Conservation (phyloP, 2,797 vertebrate genomes). For the Sebastes minor region DNA sequence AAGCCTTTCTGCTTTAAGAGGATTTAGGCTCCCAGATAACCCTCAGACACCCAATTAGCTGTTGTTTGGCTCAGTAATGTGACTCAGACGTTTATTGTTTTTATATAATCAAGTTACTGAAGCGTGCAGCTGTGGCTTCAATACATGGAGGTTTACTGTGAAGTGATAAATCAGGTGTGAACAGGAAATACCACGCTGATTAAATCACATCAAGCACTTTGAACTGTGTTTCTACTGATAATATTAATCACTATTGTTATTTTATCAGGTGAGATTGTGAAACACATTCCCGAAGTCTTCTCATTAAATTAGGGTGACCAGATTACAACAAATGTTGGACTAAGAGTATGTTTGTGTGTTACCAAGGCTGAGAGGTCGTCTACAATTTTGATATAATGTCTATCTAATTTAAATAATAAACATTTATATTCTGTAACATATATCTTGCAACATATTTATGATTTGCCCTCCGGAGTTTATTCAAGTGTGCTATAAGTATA, state of each 20-base stretch:
- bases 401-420: too few relatives aligned
- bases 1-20: constrained; percentile 63
- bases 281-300: constrained; percentile 10
- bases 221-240: neutral
- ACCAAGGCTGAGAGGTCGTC: too few relatives aligned
- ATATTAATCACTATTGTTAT: neutral
- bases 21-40: constrained; percentile 56
- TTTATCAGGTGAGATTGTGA: neutral
- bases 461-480: too few relatives aligned
- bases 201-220: neutral
- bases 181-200: neutral
- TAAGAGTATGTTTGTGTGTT: too few relatives aligned
- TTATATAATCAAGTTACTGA: neutral
- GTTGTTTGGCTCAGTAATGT: constrained; percentile 11
- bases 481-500: too few relatives aligned
- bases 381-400: too few relatives aligned
- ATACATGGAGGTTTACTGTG: neutral
- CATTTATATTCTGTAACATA: too few relatives aligned
- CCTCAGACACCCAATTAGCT: constrained; percentile 36
- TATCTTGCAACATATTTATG: too few relatives aligned
- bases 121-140: neutral
- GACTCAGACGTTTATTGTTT: neutral
- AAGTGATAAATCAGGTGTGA: neutral
- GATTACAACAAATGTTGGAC: too few relatives aligned
- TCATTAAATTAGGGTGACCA: constrained; percentile 16